These are phyloP conservation scores for Pteropus rufus DNA, from an alignment of 2,797 vertebrate genomes.

Conservation along the genomic window DNA sequence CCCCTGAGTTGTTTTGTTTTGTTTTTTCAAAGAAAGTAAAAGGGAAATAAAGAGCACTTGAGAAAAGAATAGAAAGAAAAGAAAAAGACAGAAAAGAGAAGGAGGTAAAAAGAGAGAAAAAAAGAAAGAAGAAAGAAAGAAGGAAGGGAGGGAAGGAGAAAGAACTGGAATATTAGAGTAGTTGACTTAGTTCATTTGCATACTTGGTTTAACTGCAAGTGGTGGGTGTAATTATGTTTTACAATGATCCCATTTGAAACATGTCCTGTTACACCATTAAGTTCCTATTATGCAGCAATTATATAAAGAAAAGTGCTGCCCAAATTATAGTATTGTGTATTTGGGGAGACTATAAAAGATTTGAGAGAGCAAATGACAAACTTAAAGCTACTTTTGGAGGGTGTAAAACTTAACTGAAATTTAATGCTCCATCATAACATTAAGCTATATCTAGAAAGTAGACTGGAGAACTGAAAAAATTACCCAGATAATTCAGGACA, in stretches of 20 bases:
- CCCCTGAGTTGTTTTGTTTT: slow-evolving; percentile 1
- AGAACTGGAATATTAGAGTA: neutral
- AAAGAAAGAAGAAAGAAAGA: neutral
- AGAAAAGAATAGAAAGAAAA: neutral
- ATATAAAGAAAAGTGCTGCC: slow-evolving; percentile 30
- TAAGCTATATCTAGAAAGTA: slow-evolving; percentile 71
- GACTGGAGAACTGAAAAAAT: slow-evolving; percentile 66
- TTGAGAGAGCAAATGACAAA: slow-evolving; percentile 51
- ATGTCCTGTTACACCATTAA: slow-evolving; percentile 35
- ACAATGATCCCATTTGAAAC: slow-evolving; percentile 30
- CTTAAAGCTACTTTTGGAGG: slow-evolving; percentile 62
- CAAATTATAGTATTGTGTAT: slow-evolving; percentile 30
- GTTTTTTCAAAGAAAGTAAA: neutral
- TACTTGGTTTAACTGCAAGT: slow-evolving; percentile 63
- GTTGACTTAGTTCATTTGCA: slow-evolving; percentile 20
- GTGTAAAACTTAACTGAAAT: slow-evolving; percentile 73
- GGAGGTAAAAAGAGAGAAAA: neutral
- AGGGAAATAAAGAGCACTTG: slow-evolving; percentile 22
- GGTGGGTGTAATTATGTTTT: slow-evolving; percentile 58
- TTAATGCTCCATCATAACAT: slow-evolving; percentile 55
- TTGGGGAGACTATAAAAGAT: slow-evolving; percentile 19
- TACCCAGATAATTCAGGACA: slow-evolving; percentile 51
- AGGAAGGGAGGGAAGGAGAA: neutral
- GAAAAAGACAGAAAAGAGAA: neutral
- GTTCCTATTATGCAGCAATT: slow-evolving; percentile 40